Evolutionary conservation across 2,113 vertebrate genomes (phyloP).

Genomic region (Chaetodon auriga): DNA sequence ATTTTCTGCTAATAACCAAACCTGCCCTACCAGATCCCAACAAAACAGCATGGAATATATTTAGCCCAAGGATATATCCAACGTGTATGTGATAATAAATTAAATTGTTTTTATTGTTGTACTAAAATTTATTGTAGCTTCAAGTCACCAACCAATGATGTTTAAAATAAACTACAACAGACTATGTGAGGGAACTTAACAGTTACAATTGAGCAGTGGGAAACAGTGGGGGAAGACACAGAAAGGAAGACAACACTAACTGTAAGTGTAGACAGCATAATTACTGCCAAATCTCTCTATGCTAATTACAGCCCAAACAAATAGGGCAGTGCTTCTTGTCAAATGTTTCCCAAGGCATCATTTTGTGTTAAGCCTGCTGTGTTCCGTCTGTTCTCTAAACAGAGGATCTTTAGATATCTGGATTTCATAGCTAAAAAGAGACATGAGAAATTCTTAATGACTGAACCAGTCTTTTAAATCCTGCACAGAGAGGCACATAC

Average conservation of each 20-base stretch:
- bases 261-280: slow-evolving; percentile 53
- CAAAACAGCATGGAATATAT: neutral
- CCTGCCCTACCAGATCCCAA: no score
- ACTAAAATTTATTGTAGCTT: neutral
- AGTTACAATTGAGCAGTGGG: slow-evolving; percentile 6
- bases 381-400: slow-evolving; percentile 15
- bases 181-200: neutral
- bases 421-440: slow-evolving; percentile 3
- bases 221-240: slow-evolving; percentile 18
- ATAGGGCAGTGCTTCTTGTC: slow-evolving; percentile 43
- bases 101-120: neutral
- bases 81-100: neutral
- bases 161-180: slow-evolving; percentile 8
- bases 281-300: slow-evolving; percentile 49
- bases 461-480: slow-evolving; percentile 19
- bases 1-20: no score
- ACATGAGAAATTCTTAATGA: neutral
- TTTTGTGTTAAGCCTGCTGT: slow-evolving; percentile 32
- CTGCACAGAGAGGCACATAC: neutral
- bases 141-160: neutral
- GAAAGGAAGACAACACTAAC: slow-evolving; percentile 50
- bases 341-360: slow-evolving; percentile 39
- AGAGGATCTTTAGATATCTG: slow-evolving; percentile 15
- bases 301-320: slow-evolving; percentile 69
- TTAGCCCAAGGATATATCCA: neutral